Evolutionary conservation across 2,797 vertebrate species (phyloP).

Genomic region (Sarcophilus harrisii): DNA sequence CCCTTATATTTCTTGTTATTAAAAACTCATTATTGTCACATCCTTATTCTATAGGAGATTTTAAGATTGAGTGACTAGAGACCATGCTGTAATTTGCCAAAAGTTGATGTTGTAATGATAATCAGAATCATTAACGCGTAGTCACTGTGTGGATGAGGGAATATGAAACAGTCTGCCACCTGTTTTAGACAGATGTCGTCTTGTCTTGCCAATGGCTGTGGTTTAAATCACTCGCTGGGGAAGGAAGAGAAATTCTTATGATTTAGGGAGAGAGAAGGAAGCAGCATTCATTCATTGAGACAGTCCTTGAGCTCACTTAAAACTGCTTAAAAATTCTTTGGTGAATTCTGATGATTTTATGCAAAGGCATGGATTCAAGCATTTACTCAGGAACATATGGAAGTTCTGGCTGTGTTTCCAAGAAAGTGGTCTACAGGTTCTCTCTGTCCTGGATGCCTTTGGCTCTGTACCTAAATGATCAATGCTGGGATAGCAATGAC

Average conservation of each 20-base stretch:
- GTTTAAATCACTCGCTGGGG: conserved; percentile 56
- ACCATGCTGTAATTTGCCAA: conserved; percentile 41
- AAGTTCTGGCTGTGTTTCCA: conserved; percentile 65
- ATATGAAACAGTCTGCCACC: conserved; percentile 48
- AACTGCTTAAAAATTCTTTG: conserved; percentile 42
- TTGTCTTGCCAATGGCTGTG: conserved; percentile 59
- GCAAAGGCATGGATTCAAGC: neutral
- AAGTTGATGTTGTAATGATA: conserved; percentile 27
- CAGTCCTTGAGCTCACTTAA: conserved; percentile 43
- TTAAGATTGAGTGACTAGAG: conserved; percentile 29
- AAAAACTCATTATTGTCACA: conserved; percentile 27
- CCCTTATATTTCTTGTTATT: neutral
- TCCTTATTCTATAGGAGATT: conserved; percentile 14
- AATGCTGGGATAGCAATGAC: neutral
- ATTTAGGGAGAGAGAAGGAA: conserved; percentile 54
- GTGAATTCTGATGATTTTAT: conserved; percentile 26
- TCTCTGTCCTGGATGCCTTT: neutral
- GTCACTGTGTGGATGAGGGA: conserved; percentile 45
- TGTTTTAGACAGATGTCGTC: conserved; percentile 61
- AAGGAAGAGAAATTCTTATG: conserved; percentile 60
- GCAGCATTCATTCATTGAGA: conserved; percentile 33
- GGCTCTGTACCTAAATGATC: conserved; percentile 48
- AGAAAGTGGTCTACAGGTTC: conserved; percentile 45
- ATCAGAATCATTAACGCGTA: conserved; percentile 66
- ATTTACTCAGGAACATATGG: conserved; percentile 46